Evolutionary conservation across 2,797 vertebrate species (phyloP), one percentile per base, ranked within the genome.

Genomic region (Amblyraja radiata): DNA sequence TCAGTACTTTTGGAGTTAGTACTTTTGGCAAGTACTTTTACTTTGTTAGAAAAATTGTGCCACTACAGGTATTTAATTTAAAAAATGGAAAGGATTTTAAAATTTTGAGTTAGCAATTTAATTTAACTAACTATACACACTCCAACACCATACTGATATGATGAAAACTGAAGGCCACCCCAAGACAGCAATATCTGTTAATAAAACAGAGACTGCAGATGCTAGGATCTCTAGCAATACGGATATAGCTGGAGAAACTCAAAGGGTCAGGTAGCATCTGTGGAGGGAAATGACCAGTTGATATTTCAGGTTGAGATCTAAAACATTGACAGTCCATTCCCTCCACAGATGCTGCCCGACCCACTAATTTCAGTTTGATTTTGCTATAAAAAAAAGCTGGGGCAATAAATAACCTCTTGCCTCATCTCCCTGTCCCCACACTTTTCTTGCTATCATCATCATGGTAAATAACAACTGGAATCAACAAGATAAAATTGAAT

Each of bases 161-260:
- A 10, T 80, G 21, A 28, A 86, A 32, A 63, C 4, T 86, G 83
- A 32, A 32, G 61, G n/a, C 6, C 28, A 83, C 23, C 63, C 13
- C 83, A 86, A 86, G n/a, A 32, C n/a, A 86, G 63, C 5, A 86
- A 86, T 58, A 65, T 63, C 58, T 86, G 63, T 86, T 63, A 86
- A 63, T 86, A 63, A 32, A 86, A 86, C 14, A 1, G 6, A 54
- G 46, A 54, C 46, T 6, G 46, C 46, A 54, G 46, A 54, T 54
- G 46, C 46, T 54, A 54, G 5, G 46, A 54, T 54, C 46, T 54
- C 5, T 5, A 54, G 46, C 46, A 54, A 54, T 54, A 6, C 5
- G 6, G 46, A 54, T 54, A 54, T 54, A 6, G 46, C 46, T 54
- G 46, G 5, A 54, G 46, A 54, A 54, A 54, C 46, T 54, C 46